Evolutionary conservation across 1,140 invertebrate species (phyloP), one percentile per base, ranked within the genome.

Genomic region (Thaumetopoea pityocampa): DNA sequence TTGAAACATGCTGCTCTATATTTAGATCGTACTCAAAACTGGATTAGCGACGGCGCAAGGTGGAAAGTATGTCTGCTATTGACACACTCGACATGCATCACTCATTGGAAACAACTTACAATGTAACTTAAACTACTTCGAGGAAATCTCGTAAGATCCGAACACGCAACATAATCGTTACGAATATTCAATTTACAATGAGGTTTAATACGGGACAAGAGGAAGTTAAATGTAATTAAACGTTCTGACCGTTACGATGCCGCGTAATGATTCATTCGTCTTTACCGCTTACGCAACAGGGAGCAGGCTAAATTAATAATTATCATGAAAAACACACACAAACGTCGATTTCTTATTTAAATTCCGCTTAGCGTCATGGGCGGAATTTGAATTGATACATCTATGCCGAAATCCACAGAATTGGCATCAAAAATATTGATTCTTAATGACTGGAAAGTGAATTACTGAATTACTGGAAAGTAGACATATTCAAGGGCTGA

Each of bases 231-330:
- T 64, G 52, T 51, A 55, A 61, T 55, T 40, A 47, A 72, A 57
- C 54, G 46, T 64, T 55, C 37, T 63, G 50, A 52, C 59, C 62
- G 60, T 51, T 55, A 65, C 50, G 51, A 55, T 46, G 51, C 47
- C 47, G 55, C 59, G 49, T 56, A 73, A 73, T 67, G 58, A 66
- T 64, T 59, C n/a, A n/a, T n/a, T n/a, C n/a, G n/a, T n/a, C n/a
- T n/a, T n/a, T n/a, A n/a, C n/a, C n/a, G n/a, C n/a, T n/a, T n/a
- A n/a, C n/a, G n/a, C n/a, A n/a, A n/a, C n/a, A n/a, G n/a, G n/a
- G n/a, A n/a, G n/a, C n/a, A n/a, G n/a, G n/a, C n/a, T n/a, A n/a
- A n/a, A n/a, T n/a, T n/a, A n/a, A n/a, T n/a, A n/a, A n/a, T n/a
- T n/a, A n/a, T n/a, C n/a, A n/a, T n/a, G n/a, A n/a, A n/a, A n/a